Evolutionary conservation across 2,113 vertebrate genomes (phyloP), one percentile per base, ranked within the genome.

Genomic region (Zonotrichia leucophrys): DNA sequence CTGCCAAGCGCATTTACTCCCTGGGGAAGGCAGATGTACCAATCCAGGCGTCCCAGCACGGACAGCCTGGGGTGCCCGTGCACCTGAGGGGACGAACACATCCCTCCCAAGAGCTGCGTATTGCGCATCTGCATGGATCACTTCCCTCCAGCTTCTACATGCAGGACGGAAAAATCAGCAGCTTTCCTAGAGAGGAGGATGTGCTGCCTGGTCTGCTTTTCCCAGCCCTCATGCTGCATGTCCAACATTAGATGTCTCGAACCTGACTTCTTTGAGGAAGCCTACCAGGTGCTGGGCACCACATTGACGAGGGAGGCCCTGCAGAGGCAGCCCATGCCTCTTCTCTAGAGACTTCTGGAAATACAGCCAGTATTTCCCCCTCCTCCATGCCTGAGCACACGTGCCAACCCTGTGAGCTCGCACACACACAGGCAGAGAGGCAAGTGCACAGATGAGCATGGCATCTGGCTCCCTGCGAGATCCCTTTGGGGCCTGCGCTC

Each of bases 321-420:
- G 21, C 39, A 44, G 68, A 66, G 16, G 39, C 0, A 2, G 15
- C 0, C 0, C 0, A 0, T 8, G 14, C 10, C 20, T 55, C 15
- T 24, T 55, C 31, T 55, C 39, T 24, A 56, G 62, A 90, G 5
- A 15, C 41, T 50, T 47, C 50, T 64, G 39, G 73, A 91, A 80
- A 74, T 14, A 30, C 8, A 75, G 49, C 31, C 53, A 49, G 44
- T 12, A 16, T 6, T 46, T 72, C 37, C 44, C 20, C 28, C 25
- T 66, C 14, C 37, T 74, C 56, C 31, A 18, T 58, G 27, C 46
- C 18, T 0, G 0, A 85, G 30, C 6, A 47, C 33, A 35, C 0
- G 0, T 42, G 50, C 53, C 60, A 64, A 1, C 10, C 3, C 12
- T 4, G 17, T 2, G 6, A 73, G 58, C 28, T 80, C 0, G 0